phyloP scores from a whole-genome alignment of 2,888 invertebrate genomes.

The Abrostola tripartita region DNA sequence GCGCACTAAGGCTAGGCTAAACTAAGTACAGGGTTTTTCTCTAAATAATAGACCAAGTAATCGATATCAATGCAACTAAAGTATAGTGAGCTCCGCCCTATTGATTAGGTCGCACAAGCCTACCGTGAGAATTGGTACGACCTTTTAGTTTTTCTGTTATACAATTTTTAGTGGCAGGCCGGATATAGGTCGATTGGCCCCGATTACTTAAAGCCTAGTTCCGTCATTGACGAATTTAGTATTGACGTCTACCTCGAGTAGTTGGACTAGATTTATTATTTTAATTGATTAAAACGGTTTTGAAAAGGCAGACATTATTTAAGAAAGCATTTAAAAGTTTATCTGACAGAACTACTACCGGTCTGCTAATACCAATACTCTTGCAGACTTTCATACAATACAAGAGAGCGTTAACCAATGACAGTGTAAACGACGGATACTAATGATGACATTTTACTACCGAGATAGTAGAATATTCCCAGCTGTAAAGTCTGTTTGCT shows the following conservation, averaged over 20 bases:
- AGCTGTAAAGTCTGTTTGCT: background rate
- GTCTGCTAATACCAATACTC: too few species aligned
- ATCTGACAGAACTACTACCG: too few species aligned
- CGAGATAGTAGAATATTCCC: background rate
- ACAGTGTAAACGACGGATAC: too few species aligned
- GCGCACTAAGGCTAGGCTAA: constrained; percentile 34
- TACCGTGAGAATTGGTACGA: background rate
- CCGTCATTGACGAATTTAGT: background rate
- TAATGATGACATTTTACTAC: background rate
- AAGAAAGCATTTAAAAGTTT: too few species aligned
- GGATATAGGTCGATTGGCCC: background rate
- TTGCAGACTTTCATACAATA: too few species aligned
- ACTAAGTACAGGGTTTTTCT: constrained; percentile 8
- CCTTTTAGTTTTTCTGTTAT: background rate
- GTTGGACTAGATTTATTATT: too few species aligned
- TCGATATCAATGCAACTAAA: too few species aligned
- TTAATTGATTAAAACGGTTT: too few species aligned
- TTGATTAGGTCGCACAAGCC: too few species aligned
- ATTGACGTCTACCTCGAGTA: too few species aligned
- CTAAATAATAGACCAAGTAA: constrained; percentile 2
- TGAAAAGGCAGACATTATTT: too few species aligned
- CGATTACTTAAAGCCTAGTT: background rate
- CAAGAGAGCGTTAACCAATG: too few species aligned
- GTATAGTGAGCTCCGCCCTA: background rate
- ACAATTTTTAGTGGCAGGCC: background rate